These are phyloP conservation scores for Oryzias melastigma DNA, from an alignment of 2,113 vertebrate species.

Conservation along the genomic window DNA sequence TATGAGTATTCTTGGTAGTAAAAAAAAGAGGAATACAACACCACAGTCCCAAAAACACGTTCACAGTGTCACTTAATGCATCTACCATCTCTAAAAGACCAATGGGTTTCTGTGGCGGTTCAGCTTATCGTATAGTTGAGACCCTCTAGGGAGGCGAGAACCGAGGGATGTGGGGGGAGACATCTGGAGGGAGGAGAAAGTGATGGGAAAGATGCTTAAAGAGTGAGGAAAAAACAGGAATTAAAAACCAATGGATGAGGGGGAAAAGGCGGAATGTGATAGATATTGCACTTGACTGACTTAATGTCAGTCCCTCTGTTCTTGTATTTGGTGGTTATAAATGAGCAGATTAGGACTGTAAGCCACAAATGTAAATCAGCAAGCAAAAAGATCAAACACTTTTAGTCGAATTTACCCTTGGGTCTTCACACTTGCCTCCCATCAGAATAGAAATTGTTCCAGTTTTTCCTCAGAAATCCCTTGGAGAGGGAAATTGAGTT, in stretches of 20 bases:
- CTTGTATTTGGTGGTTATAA: constrained; percentile 63
- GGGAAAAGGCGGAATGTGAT: neutral
- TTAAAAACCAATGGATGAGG: constrained; percentile 17
- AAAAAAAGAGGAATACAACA: constrained; percentile 27
- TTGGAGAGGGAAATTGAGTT: constrained; percentile 60
- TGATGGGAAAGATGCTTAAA: constrained; percentile 31
- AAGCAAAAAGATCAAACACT: constrained; percentile 70
- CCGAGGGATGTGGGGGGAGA: constrained; percentile 30
- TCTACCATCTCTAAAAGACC: constrained; percentile 59
- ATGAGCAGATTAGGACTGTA: constrained; percentile 64
- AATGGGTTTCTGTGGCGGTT: constrained; percentile 37
- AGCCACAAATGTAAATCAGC: constrained; percentile 73
- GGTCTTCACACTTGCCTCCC: constrained; percentile 57
- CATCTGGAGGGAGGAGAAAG: constrained; percentile 30
- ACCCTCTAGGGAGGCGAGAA: constrained; percentile 62
- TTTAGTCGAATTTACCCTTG: constrained; percentile 65
- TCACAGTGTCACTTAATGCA: constrained; percentile 56
- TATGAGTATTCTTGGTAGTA: constrained; percentile 18
- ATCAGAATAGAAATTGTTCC: constrained; percentile 63
- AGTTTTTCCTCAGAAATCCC: constrained; percentile 59
- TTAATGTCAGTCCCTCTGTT: constrained; percentile 41
- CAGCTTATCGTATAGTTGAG: constrained; percentile 57
- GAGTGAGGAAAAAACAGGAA: constrained; percentile 10
- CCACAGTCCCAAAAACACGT: constrained; percentile 13
- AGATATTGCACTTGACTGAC: constrained; percentile 20